Percentiles rank a stretch among this genome's conserved stretches.
Evolutionary conservation across 2,113 vertebrate genomes (phyloP).

Genomic region (Columbina picui): DNA sequence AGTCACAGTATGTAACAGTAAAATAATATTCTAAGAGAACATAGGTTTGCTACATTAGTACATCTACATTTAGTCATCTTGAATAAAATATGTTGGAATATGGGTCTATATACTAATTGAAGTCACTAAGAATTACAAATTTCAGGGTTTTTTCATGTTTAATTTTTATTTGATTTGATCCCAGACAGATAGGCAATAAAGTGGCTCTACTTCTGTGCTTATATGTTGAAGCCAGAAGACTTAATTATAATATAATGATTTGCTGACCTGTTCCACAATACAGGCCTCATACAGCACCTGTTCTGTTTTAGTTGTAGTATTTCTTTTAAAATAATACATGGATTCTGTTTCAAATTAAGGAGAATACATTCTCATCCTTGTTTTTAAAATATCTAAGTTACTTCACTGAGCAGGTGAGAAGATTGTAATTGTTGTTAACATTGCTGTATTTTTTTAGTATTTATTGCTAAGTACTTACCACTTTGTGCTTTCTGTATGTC

Average conservation of each 20-base stretch:
- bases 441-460: not conserved
- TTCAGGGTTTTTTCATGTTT: not conserved
- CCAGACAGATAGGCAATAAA: not conserved
- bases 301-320: not conserved
- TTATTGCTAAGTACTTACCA: not conserved
- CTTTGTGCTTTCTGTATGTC: not conserved
- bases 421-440: not conserved
- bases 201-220: not conserved
- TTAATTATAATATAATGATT: too few species aligned
- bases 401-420: not conserved
- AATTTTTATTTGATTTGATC: accelerated
- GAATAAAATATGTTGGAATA: not conserved
- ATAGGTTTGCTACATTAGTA: not conserved
- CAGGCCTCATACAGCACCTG: not conserved
- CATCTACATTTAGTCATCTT: not conserved
- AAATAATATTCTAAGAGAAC: not conserved
- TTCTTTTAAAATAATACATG: not conserved
- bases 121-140: not conserved
- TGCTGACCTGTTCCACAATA: not conserved
- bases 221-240: not conserved
- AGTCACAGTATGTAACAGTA: not conserved
- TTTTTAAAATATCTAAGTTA: not conserved
- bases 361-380: not conserved
- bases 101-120: not conserved
- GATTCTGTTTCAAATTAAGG: not conserved